Percentiles rank a stretch among this genome's conserved stretches.
Evolutionary conservation across 2,113 vertebrate genomes (phyloP).

Genomic region (Poeciliopsis prolifica): DNA sequence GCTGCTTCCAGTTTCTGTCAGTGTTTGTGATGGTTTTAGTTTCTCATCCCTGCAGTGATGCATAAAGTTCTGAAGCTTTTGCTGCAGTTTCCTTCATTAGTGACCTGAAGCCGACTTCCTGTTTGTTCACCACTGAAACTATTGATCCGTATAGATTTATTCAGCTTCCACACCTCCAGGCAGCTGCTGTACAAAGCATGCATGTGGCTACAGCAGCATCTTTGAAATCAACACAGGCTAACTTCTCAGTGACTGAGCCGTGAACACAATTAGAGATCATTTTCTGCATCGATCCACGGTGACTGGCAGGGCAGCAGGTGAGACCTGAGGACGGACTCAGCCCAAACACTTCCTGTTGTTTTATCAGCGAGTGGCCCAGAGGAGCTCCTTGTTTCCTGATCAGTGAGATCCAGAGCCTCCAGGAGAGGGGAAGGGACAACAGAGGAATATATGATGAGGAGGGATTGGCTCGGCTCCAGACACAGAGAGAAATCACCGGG

Average conservation of each 20-base stretch:
- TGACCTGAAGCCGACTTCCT: background rate
- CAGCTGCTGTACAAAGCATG: background rate
- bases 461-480: background rate
- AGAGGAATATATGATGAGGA: background rate
- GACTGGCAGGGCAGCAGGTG: background rate
- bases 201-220: background rate
- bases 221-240: background rate
- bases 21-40: background rate
- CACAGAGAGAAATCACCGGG: background rate
- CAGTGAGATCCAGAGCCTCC: background rate
- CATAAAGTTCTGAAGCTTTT: background rate
- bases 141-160: conserved; percentile 7
- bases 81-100: conserved; percentile 20
- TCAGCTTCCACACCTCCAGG: background rate
- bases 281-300: background rate
- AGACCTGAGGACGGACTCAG: background rate
- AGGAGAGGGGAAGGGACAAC: background rate
- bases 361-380: background rate
- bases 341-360: conserved; percentile 13
- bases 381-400: background rate
- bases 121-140: conserved; percentile 9
- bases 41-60: background rate
- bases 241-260: background rate
- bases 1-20: background rate
- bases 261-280: background rate